These are phyloP conservation scores for Colaptes auratus DNA, from an alignment of 2,113 vertebrate species.

Conservation along the genomic window DNA sequence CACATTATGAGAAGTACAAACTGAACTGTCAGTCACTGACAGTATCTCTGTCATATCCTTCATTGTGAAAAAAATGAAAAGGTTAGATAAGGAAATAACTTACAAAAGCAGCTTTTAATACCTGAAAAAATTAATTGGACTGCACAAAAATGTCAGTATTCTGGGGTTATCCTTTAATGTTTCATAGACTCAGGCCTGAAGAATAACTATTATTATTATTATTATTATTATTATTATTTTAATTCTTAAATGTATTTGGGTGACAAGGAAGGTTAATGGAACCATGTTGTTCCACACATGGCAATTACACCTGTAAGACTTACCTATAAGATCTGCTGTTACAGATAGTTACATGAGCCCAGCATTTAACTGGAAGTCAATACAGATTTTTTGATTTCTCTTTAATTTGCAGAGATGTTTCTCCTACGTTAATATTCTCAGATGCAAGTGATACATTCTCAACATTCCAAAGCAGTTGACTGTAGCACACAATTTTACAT, in stretches of 20 bases:
- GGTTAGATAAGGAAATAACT: not conserved
- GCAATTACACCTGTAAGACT: not conserved
- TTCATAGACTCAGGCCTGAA: not conserved
- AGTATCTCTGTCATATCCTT: not conserved
- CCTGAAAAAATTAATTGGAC: not conserved
- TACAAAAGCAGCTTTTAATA: not conserved
- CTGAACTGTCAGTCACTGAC: not conserved
- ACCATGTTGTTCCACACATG: not conserved
- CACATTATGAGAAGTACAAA: not conserved
- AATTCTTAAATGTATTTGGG: not conserved
- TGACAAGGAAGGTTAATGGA: not conserved
- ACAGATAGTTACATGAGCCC: not conserved
- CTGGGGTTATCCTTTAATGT: not conserved
- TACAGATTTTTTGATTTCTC: not conserved
- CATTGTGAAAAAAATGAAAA: not conserved
- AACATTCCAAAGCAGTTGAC: not conserved
- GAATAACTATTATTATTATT: not conserved
- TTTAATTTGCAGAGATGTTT: not conserved
- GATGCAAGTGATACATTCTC: not conserved
- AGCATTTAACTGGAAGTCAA: not conserved
- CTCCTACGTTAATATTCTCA: not conserved
- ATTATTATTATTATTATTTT: no score
- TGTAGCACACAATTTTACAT: not conserved
- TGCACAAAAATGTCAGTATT: not conserved
- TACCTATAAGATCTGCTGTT: not conserved